A percentile compares a stretch with the other conserved stretches of the same genome.
Evolutionary conservation across 2,113 vertebrate species (phyloP).

Genomic region (Callipepla squamata): DNA sequence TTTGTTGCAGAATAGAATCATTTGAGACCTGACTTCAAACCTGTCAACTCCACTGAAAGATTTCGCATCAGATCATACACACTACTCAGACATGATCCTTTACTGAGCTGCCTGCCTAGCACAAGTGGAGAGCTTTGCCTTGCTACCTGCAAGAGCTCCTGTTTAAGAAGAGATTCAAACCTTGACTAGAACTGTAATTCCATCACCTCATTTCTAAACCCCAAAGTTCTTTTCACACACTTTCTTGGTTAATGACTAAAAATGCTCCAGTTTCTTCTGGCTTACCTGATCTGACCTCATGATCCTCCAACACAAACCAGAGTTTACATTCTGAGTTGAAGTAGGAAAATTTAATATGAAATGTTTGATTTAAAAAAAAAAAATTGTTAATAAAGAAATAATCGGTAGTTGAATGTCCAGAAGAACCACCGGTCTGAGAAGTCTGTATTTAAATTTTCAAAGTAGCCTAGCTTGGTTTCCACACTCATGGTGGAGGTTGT

Average conservation of each 20-base stretch:
- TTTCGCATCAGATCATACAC: background rate
- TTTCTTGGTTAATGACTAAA: background rate
- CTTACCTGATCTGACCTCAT: background rate
- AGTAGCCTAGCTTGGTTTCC: background rate
- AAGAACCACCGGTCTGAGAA: background rate
- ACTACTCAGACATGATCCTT: background rate
- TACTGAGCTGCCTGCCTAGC: background rate
- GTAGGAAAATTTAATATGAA: background rate
- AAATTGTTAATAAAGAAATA: background rate
- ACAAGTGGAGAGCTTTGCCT: background rate
- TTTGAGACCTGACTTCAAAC: background rate
- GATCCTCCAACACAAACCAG: background rate
- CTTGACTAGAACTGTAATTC: background rate
- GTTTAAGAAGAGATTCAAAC: background rate
- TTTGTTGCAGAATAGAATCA: background rate
- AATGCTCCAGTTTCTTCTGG: background rate
- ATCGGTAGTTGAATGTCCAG: conserved; percentile 5
- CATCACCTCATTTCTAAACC: background rate
- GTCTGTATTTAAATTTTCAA: conserved; percentile 7
- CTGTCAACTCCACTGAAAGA: background rate
- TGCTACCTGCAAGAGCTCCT: background rate
- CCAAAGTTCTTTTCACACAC: background rate
- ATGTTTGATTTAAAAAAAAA: background rate
- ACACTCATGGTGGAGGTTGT: background rate
- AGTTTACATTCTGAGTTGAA: background rate